Base-by-base conservation (phyloP, 2,113 vertebrate genomes). In the Neomonachus schauinslandi region DNA sequence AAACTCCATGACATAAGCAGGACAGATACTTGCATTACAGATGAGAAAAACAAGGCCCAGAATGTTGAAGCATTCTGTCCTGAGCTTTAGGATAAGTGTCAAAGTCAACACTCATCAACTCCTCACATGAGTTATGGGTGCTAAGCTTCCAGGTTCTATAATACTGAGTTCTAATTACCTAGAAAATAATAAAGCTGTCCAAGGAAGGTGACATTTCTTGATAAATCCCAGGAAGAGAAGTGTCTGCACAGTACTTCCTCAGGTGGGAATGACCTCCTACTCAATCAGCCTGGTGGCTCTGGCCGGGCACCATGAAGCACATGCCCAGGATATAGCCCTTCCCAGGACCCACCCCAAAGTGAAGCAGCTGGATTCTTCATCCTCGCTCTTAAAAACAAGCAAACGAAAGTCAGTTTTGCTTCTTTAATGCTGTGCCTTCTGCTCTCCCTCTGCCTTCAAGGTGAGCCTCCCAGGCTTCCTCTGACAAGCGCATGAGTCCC, bases 351-450 rank as follows among this genome's bases (percentile, higher is more conserved):
- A 42, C 26, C 10, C 72, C 28, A 46, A 51, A 2, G 8, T 0
- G 63, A 94, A 51, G 51, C 22, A 51, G 82, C 49, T n/a, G 13
- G 12, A 69, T 18, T 80, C 79, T 33, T 65, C 33, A 51, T 3
- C 13, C 46, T 91, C 39, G 36, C 42, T 51, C 14, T 91, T 10
- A 89, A n/a, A 88, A 53, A 55, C 7, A 55, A 69, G 91, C 46
- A 24, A 49, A 46, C 16, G n/a, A 28, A 16, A 69, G 39, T 13
- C 14, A 22, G 53, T 51, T 26, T 69, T 77, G 28, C 24, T 92
- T 95, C 59, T 61, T 94, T 63, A 80, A 6, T 72, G 94, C 21
- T 16, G 6, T 69, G 88, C 18, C 39, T 97, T 95, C 79, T n/a
- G 2, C 74, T 74, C 90, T 74, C 26, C 8, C 33, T 69, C 36